Percentiles rank a stretch among this genome's conserved stretches.
Conservation (phyloP, 1,140 invertebrate species). For the honey bee (Apis mellifera) region Amel_HAv3.1 CM009939.2:7007001-7007500, state of each 20-base stretch:
- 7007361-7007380: neutral
- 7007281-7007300: neutral
- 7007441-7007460: slow-evolving; percentile 24
- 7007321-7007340: neutral
- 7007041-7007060: neutral
- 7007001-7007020: neutral
- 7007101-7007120: no score
- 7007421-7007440: slow-evolving; percentile 14
- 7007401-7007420: neutral
- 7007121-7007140: no score
- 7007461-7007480: slow-evolving; percentile 35
- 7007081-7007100: no score
- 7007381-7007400: neutral
- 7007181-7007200: no score
- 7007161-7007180: no score
- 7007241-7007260: no score
- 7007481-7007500: slow-evolving; percentile 38
- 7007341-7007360: no score
- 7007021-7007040: neutral
- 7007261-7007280: no score
- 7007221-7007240: no score
- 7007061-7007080: neutral
- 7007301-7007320: neutral
- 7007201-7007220: no score
- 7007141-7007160: no score